A percentile compares a stretch with the other conserved stretches of the same genome.
Conservation (phyloP, 2,113 vertebrate genomes). For the Desmodus rotundus region DNA sequence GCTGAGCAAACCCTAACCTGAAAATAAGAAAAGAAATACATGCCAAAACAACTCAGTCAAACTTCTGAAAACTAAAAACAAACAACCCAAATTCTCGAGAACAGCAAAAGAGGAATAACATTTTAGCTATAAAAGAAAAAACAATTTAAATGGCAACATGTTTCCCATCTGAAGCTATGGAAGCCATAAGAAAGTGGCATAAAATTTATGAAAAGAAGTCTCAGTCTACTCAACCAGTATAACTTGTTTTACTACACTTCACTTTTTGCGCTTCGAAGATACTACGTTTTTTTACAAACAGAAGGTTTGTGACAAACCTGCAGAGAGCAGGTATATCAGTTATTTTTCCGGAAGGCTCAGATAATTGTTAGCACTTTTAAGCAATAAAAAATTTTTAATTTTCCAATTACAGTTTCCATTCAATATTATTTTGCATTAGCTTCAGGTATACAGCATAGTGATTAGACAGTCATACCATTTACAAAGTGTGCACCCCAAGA, state of each 20-base stretch:
- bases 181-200: neutral
- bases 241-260: neutral
- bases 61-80: neutral
- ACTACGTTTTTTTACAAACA: neutral
- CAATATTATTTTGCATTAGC: neutral
- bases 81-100: neutral
- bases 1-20: neutral
- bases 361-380: neutral
- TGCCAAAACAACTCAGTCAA: neutral
- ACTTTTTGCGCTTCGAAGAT: neutral
- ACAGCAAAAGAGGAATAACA: neutral
- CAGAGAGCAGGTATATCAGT: too few species aligned
- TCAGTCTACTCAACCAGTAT: neutral
- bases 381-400: neutral
- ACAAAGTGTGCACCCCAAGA: neutral
- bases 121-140: neutral
- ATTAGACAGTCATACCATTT: neutral
- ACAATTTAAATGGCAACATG: neutral
- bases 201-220: neutral
- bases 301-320: neutral
- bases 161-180: neutral
- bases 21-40: neutral
- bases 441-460: neutral
- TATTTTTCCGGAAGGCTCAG: neutral
- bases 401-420: neutral